Percentiles rank a stretch among this genome's conserved stretches.
Evolutionary conservation across 2,888 invertebrate species (phyloP).

Genomic region (Chrysomela aeneicollis): DNA sequence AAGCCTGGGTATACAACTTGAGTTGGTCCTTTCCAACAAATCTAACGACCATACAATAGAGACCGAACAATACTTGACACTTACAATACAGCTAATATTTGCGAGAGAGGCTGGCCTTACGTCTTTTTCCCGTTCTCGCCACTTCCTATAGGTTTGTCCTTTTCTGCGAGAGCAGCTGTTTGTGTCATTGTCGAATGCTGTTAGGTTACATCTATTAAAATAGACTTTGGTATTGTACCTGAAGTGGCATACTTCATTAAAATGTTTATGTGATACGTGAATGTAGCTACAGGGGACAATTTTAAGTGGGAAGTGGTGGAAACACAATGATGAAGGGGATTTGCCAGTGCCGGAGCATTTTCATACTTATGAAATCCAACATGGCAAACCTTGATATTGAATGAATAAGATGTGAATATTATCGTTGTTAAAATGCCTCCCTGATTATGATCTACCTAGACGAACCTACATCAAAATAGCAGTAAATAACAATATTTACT

Average conservation of each 20-base stretch:
- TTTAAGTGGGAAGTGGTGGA: conserved; percentile 40
- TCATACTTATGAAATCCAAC: not conserved
- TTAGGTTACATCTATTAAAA: conserved; percentile 61
- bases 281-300: conserved; percentile 52
- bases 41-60: conserved; percentile 58
- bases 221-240: conserved; percentile 58
- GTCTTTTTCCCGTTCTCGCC: conserved; percentile 46
- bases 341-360: not conserved
- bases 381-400: not conserved
- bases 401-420: no score
- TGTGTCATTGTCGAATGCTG: conserved; percentile 57
- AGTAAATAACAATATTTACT: no score
- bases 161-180: conserved; percentile 55
- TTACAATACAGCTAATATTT: conserved; percentile 62
- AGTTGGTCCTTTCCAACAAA: conserved; percentile 56
- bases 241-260: conserved; percentile 61
- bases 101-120: conserved; percentile 51
- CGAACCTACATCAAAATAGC: no score
- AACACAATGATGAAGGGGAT: not conserved
- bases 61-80: conserved; percentile 61
- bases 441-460: no score
- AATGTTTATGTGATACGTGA: conserved; percentile 59
- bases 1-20: conserved; percentile 36
- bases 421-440: no score
- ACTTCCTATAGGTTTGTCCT: conserved; percentile 43